Evolutionary conservation across 2,888 invertebrate genomes (phyloP), one percentile per base, ranked within the genome.

Genomic region (Archips crataeganus): DNA sequence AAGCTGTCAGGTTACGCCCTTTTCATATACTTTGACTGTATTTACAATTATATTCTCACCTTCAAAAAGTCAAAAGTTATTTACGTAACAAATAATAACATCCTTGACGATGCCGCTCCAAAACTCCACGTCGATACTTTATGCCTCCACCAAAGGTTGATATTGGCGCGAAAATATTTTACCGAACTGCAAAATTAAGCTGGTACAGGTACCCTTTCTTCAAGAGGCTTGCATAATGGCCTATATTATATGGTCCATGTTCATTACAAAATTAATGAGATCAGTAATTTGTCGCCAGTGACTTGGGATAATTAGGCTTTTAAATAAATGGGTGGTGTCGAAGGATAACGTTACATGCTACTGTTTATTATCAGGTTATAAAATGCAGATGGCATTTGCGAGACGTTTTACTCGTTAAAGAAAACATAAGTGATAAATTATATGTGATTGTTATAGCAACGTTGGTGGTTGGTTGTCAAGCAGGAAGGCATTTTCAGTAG

Each of bases 41-140:
- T 74, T 74, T 70, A 74, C 74, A 74, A 60, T 70, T 70, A 70
- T 76, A 71, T 72, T 76, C 74, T 75, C 74, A 76, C 76, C 74
- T 76, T 74, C 51, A 65, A 71, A 75, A 76, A 74, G 76, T 76
- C 76, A 76, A 72, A 76, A 76, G 76, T 69, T 73, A 71, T 76
- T 81, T 80, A 77, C 79, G 78, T 78, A 81, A 82, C 75, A 76
- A 69, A 72, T 77, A 74, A 79, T 79, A 77, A 77, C 75, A 11
- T 63, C 60, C 34, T 75, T 71, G 67, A 62, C 34, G 13, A 61
- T 68, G 54, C 69, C 15, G 45, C 42, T 60, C 32, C 68, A 15
- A 32, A 60, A 23, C 23, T 23, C 23, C 34, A 34, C 39, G 23
- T 42, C 36, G 45, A 60, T 62, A 62, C 70, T 74, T 68, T 65